Conservation (phyloP, 2,113 vertebrate genomes). For the Mormyrus iriodes region DNA sequence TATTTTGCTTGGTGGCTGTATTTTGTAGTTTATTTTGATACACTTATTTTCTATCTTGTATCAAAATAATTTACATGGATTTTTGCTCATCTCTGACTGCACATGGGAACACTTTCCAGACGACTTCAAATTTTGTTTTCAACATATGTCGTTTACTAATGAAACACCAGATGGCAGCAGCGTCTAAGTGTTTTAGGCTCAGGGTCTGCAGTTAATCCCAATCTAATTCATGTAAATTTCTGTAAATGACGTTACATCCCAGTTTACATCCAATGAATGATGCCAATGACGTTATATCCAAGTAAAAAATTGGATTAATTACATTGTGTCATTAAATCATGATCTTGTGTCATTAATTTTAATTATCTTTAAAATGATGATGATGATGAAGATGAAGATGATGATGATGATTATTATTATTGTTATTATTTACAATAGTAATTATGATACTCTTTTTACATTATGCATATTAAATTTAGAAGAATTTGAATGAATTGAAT, state of each 20-base stretch:
- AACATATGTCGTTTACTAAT: not conserved
- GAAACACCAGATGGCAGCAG: constrained; percentile 11
- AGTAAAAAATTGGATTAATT: not conserved
- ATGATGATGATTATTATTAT: too few species aligned
- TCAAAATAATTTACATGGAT: not conserved
- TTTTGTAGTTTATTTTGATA: not conserved
- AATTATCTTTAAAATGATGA: too few species aligned
- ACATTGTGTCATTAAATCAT: too few species aligned
- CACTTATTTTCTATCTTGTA: not conserved
- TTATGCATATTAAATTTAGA: too few species aligned
- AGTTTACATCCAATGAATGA: too few species aligned
- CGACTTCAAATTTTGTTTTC: not conserved
- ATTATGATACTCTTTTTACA: not conserved
- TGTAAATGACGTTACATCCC: not conserved
- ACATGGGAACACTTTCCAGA: not conserved
- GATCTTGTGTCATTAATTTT: too few species aligned
- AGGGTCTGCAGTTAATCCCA: not conserved
- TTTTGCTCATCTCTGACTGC: not conserved
- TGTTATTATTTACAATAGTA: too few species aligned
- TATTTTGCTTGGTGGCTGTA: not conserved
- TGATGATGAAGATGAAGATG: too few species aligned
- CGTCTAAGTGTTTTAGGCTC: not conserved
- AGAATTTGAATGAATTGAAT: not conserved
- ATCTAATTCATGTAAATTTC: not conserved
- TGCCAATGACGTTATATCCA: not conserved